Conservation (phyloP, 2,113 vertebrate genomes). For the Platanista minor region DNA sequence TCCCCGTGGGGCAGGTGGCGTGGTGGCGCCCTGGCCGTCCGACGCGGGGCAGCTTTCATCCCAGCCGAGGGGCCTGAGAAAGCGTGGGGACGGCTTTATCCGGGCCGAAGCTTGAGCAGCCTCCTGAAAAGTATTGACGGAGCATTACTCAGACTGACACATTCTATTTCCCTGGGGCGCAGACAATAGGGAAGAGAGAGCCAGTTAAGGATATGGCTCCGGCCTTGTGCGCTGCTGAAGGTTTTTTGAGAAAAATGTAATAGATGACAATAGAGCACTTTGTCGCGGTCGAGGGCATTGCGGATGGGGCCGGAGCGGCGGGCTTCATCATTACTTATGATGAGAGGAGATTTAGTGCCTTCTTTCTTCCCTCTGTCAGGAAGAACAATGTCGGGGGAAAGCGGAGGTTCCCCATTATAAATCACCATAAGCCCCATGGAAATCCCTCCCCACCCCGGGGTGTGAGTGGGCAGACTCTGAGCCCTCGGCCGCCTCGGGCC, state of each 20-base stretch:
- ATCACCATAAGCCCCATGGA: slow-evolving; percentile 85
- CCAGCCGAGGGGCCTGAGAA: slow-evolving; percentile 79
- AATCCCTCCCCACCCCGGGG: slow-evolving; percentile 79
- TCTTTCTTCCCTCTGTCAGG: slow-evolving; percentile 84
- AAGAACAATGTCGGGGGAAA: slow-evolving; percentile 81
- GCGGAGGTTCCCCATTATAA: slow-evolving; percentile 83
- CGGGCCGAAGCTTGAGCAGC: slow-evolving; percentile 66
- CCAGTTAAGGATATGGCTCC: slow-evolving; percentile 76
- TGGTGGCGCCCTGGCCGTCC: not conserved
- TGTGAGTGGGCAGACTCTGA: slow-evolving; percentile 72
- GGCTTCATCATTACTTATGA: slow-evolving; percentile 82
- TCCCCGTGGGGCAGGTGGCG: slow-evolving; percentile 10
- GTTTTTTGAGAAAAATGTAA: slow-evolving; percentile 72
- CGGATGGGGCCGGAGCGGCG: slow-evolving; percentile 72
- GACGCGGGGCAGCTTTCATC: slow-evolving; percentile 66
- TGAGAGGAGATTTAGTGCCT: slow-evolving; percentile 81
- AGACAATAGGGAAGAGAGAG: slow-evolving; percentile 79
- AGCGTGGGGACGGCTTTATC: slow-evolving; percentile 75
- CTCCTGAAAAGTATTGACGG: slow-evolving; percentile 76
- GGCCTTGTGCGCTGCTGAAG: slow-evolving; percentile 79
- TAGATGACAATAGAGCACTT: slow-evolving; percentile 80
- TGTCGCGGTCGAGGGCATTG: slow-evolving; percentile 76
- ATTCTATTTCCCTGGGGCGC: slow-evolving; percentile 76
- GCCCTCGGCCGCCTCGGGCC: not conserved
- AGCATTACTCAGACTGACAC: slow-evolving; percentile 78